Evolutionary conservation across 2,113 vertebrate species (phyloP), one percentile per base, ranked within the genome.

Genomic region (Arvicanthis niloticus): DNA sequence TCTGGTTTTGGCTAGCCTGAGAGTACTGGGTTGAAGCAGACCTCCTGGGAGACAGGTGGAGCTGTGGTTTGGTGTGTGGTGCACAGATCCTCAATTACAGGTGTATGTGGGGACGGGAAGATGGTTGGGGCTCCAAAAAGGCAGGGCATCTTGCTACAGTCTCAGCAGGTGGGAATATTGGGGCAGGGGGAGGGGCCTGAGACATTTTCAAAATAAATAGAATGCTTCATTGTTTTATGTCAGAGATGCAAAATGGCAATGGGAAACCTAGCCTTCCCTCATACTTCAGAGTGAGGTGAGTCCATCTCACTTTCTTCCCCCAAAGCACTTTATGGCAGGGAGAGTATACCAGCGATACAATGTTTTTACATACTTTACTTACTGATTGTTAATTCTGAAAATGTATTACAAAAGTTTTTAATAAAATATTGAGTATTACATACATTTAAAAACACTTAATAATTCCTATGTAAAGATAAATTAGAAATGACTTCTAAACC

Each of bases 201-300:
- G 93, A 68, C 65, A 34, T 96, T 94, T 92, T n/a, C 16, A 77
- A 97, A 96, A 26, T 85, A 93, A 92, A 53, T 13, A 2, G 7
- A 67, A 90, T 88, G n/a, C 21, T 92, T 95, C 91, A 68, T 53
- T 95, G 90, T 88, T 92, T 62, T 13, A 51, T 72, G 15, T 73
- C 60, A 80, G 42, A 21, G 17, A 93, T 77, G 21, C 26, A 89
- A 95, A 93, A 4, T 29, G 58, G 29, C 13, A 82, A 29, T 89
- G 22, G 19, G 80, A 91, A 92, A 6, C 17, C 7, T 62, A 40
- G 29, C 45, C 58, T 13, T 80, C 73, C 70, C 51, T 90, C n/a
- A 60, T 0, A 16, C 10, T 21, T 22, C 40, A 60, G 24, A 56
- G n/a, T 29, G 85, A 70, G 75, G 40, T 34, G 10, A 75, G 5